Evolutionary conservation across 2,888 invertebrate species (phyloP).

Genomic region (Hedychridium roseum): DNA sequence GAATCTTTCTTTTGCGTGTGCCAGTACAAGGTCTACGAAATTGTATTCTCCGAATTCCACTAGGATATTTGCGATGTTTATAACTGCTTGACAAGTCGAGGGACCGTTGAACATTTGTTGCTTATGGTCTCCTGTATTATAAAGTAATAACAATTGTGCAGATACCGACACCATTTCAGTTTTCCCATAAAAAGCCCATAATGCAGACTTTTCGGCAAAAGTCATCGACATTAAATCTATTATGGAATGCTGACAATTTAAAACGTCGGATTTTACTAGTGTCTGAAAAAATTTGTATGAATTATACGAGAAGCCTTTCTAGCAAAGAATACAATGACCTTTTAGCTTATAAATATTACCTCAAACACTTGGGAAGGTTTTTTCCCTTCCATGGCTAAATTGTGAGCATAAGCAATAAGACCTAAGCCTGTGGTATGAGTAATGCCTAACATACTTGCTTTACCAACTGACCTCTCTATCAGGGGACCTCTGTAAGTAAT

Average conservation of each 20-base stretch:
- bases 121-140: conserved; percentile 73
- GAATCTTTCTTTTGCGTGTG: conserved; percentile 71
- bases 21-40: conserved; percentile 68
- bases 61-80: conserved; percentile 71
- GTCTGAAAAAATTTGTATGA: conserved; percentile 74
- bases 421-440: conserved; percentile 78
- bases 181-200: conserved; percentile 91
- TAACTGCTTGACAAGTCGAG: conserved; percentile 74
- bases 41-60: conserved; percentile 69
- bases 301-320: no score
- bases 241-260: conserved; percentile 86
- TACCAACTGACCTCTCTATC: conserved; percentile 74
- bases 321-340: no score
- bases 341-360: conserved; percentile 59
- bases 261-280: conserved; percentile 82
- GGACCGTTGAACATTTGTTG: conserved; percentile 72
- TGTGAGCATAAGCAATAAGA: conserved; percentile 80
- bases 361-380: conserved; percentile 74
- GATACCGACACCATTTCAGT: conserved; percentile 83
- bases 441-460: conserved; percentile 74
- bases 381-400: conserved; percentile 75
- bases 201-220: conserved; percentile 81
- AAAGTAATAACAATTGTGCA: conserved; percentile 79
- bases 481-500: conserved; percentile 66
- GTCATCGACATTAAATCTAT: conserved; percentile 83